Conservation (phyloP, 1,140 invertebrate species). For the Drosophila novamexicana region DNA sequence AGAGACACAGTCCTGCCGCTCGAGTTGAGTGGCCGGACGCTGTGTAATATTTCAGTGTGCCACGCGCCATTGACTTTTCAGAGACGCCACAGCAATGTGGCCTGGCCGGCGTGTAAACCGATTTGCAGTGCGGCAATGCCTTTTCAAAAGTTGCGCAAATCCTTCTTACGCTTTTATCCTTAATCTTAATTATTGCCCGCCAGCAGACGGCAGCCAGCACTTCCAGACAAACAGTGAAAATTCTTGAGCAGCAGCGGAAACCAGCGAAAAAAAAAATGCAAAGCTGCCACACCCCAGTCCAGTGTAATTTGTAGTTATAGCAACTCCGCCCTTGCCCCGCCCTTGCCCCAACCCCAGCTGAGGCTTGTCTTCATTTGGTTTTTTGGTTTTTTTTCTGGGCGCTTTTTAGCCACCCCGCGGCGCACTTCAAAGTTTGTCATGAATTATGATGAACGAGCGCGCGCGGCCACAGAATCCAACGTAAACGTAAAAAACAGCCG, state of each 20-base stretch:
- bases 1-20: conserved; percentile 4
- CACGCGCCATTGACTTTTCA: conserved; percentile 78
- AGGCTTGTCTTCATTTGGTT: conserved; percentile 34
- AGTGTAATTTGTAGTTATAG: conserved; percentile 75
- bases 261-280: conserved; percentile 37
- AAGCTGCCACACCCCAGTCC: conserved; percentile 40
- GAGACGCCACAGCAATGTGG: conserved; percentile 33
- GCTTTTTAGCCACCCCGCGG: conserved; percentile 45
- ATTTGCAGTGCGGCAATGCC: conserved; percentile 50
- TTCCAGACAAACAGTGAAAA: conserved; percentile 33
- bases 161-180: conserved; percentile 84
- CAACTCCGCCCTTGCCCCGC: conserved; percentile 21
- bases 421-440: conserved; percentile 81
- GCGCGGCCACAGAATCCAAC: conserved; percentile 8
- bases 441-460: conserved; percentile 81
- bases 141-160: conserved; percentile 68
- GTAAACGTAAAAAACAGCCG: neutral
- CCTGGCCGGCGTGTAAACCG: conserved; percentile 60
- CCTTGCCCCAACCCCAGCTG: neutral
- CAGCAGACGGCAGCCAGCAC: conserved; percentile 39
- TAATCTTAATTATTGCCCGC: conserved; percentile 84
- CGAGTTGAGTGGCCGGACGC: conserved; percentile 36
- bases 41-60: conserved; percentile 76
- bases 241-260: conserved; percentile 28
- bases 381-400: conserved; percentile 21